phyloP scores from a whole-genome alignment of 2,797 vertebrate genomes.

The Cottoperca gobio region DNA sequence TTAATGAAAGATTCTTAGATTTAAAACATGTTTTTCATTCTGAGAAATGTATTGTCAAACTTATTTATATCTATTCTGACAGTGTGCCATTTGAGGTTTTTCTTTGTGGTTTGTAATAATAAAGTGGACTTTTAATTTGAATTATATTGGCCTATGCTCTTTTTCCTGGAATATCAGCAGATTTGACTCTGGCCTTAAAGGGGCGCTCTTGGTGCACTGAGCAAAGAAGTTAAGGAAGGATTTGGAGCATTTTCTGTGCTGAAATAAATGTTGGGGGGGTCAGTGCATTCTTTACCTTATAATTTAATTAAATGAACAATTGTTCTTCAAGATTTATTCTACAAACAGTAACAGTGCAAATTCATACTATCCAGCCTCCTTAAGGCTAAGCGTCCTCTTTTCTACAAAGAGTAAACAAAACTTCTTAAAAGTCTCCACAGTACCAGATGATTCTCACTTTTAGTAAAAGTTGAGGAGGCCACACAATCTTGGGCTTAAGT shows the following conservation, averaged over 20 bases:
- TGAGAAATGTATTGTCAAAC: conserved; percentile 1
- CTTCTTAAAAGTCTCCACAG: conserved; percentile 45
- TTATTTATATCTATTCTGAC: conserved; percentile 13
- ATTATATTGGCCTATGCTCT: neutral
- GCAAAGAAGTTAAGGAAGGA: conserved; percentile 1
- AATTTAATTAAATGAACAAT: conserved; percentile 2
- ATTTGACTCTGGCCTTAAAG: conserved; percentile 44
- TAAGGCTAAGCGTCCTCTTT: conserved; percentile 18
- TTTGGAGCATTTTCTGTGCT: neutral
- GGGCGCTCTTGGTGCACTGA: conserved; percentile 31
- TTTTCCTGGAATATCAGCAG: neutral
- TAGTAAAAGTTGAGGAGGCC: conserved; percentile 57
- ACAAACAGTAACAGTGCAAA: neutral
- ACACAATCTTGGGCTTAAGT: conserved; percentile 67
- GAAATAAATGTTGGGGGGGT: neutral
- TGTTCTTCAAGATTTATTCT: neutral
- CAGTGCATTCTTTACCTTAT: neutral
- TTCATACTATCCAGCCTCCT: neutral
- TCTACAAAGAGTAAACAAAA: conserved; percentile 30
- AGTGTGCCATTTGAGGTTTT: neutral
- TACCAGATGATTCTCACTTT: conserved; percentile 53
- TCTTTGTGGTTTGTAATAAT: conserved; percentile 20
- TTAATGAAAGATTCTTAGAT: conserved; percentile 32
- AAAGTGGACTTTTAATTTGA: conserved; percentile 25
- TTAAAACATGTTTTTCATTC: conserved; percentile 18